phyloP scores from a whole-genome alignment of 2,888 invertebrate genomes.

The Chymomyza amoena region DNA sequence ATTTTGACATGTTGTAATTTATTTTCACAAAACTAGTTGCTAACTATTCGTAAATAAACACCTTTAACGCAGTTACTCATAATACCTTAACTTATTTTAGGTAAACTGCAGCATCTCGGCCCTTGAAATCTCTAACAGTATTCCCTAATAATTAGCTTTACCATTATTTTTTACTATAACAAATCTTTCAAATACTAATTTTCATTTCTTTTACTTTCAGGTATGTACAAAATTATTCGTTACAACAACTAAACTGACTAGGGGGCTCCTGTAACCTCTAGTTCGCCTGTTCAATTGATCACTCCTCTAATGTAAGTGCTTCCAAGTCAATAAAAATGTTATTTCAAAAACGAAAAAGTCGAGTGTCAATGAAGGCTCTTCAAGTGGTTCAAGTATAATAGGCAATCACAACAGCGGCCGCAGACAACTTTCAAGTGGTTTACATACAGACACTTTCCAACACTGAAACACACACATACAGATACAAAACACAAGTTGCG shows the following conservation, averaged over 20 bases:
- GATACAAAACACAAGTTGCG: constrained; percentile 59
- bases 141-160: no score
- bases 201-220: background rate
- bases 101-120: no score
- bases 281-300: background rate
- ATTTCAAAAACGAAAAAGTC: background rate
- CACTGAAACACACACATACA: constrained; percentile 6
- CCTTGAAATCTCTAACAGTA: no score
- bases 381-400: constrained; percentile 31
- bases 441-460: background rate
- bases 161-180: no score
- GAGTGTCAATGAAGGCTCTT: constrained; percentile 7
- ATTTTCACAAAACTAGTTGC: no score
- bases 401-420: constrained; percentile 16
- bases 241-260: background rate
- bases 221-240: background rate
- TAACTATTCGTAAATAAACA: no score
- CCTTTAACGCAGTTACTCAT: no score
- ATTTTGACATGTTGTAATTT: no score
- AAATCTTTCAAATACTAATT: background rate
- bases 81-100: no score
- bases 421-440: background rate
- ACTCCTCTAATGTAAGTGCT: background rate
- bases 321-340: background rate
- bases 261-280: background rate